Conservation (phyloP, 2,888 invertebrate species). For the Rhaphigaster nebulosa region DNA sequence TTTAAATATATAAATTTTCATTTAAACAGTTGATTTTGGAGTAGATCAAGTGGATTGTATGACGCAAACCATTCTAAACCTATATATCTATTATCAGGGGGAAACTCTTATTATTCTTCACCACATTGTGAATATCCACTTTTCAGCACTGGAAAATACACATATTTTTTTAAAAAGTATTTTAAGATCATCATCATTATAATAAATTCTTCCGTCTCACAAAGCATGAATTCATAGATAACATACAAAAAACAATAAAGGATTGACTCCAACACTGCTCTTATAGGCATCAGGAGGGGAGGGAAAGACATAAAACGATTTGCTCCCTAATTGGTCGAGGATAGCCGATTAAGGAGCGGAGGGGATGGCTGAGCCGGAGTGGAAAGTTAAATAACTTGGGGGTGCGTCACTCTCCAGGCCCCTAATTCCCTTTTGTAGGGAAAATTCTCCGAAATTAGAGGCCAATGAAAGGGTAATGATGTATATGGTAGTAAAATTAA, state of each 20-base stretch:
- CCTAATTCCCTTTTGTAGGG: not conserved
- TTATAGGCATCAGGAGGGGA: not conserved
- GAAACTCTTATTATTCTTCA: no score
- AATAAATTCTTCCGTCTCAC: not conserved
- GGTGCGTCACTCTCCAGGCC: not conserved
- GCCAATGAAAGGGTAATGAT: not conserved
- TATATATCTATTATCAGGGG: no score
- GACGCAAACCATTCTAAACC: no score
- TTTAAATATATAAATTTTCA: no score
- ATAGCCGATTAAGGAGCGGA: conserved; percentile 40
- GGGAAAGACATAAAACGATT: conserved; percentile 29
- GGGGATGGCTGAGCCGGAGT: not conserved
- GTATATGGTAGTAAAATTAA: not conserved
- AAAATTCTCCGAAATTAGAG: not conserved
- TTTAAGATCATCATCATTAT: no score
- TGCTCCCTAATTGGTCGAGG: conserved; percentile 48
- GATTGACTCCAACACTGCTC: not conserved
- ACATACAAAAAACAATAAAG: not conserved
- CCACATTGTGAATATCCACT: no score
- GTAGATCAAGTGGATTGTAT: no score
- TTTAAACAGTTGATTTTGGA: no score
- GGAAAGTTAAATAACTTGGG: conserved; percentile 41
- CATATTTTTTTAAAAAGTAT: no score
- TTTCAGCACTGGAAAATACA: no score
- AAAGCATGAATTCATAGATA: not conserved